Base-by-base conservation (phyloP, 2,113 vertebrate genomes). In the Rhizomys pruinosus region DNA sequence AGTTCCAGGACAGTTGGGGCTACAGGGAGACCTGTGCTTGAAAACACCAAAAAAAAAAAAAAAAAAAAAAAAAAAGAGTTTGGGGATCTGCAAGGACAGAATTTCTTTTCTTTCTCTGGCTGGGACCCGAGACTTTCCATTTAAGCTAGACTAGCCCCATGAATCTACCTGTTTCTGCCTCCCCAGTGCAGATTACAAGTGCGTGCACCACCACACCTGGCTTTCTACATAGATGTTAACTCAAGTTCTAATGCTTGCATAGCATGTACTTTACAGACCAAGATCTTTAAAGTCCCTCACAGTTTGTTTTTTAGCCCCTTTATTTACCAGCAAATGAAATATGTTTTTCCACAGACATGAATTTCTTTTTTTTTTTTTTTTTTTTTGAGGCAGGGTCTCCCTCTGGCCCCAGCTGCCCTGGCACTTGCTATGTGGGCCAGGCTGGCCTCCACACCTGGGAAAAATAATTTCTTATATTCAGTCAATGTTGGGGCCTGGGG, bases 291-390 rank as follows among this genome's bases (percentile, higher is more conserved):
- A 52, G 47, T 16, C 42, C 17, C 6, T 13, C 6, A 17, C 37
- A 59, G 25, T 87, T 61, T 34, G 8, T 92, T 87, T 88, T 82
- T 90, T 74, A 79, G 92, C 22, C 12, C 1, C 23, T 90, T 81
- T 69, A 63, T 89, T 94, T 32, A 61, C 42, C 16, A 82, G 63
- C 39, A 89, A 88, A 59, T 72, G 4, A 39, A 74, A 73, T 66
- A 7, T 37, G 39, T 64, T 92, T 89, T 95, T 88, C 20, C 27
- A 32, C 32, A 77, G 82, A 92, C 25, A 61, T n/a, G 47, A 52
- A 52, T 52, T 52, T 52, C 47, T 52, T 52, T 52, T 52, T 6
- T 6, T 52, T 11, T 52, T 52, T 52, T 52, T 6, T 6, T 52
- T 11, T 52, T 52, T 52, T 52, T 52, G 47, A 52, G 6, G 11